Conservation (phyloP, 2,797 vertebrate genomes). For the Tinamus major region DNA sequence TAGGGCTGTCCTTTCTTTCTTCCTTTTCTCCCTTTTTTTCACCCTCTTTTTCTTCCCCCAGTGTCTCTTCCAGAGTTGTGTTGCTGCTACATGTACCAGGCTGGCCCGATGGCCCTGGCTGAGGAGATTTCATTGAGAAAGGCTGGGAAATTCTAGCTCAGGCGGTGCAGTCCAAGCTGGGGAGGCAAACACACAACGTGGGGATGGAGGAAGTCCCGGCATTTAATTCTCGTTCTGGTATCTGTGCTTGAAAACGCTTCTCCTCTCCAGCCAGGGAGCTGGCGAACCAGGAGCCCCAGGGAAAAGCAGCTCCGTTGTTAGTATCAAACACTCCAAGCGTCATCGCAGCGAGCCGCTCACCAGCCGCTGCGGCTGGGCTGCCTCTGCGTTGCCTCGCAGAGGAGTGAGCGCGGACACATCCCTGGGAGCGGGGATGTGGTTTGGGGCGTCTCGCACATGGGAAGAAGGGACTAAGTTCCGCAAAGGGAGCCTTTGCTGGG, state of each 20-base stretch:
- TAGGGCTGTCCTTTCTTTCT: not conserved
- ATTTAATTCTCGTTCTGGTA: not conserved
- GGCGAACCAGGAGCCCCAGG: not conserved
- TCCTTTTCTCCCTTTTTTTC: not conserved
- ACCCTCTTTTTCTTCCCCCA: too few relatives aligned
- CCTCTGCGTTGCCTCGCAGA: conserved; percentile 12
- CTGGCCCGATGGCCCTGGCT: not conserved
- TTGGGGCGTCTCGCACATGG: conserved; percentile 17
- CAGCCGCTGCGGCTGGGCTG: not conserved
- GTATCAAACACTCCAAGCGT: not conserved
- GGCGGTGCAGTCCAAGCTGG: not conserved
- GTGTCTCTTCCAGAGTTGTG: not conserved
- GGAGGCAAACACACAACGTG: not conserved
- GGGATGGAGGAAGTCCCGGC: not conserved
- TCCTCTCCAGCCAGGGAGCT: not conserved
- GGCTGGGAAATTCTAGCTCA: not conserved
- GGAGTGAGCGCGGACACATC: conserved; percentile 17
- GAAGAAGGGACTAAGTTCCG: conserved; percentile 25
- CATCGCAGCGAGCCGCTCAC: conserved; percentile 3
- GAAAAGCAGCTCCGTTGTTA: conserved; percentile 9
- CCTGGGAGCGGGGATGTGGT: conserved; percentile 22
- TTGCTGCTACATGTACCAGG: not conserved
- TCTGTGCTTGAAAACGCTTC: not conserved
- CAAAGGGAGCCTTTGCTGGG: not conserved
- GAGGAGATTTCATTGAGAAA: not conserved